phyloP scores from a whole-genome alignment of 2,113 vertebrate species.

The Sylvilagus bachmani region DNA sequence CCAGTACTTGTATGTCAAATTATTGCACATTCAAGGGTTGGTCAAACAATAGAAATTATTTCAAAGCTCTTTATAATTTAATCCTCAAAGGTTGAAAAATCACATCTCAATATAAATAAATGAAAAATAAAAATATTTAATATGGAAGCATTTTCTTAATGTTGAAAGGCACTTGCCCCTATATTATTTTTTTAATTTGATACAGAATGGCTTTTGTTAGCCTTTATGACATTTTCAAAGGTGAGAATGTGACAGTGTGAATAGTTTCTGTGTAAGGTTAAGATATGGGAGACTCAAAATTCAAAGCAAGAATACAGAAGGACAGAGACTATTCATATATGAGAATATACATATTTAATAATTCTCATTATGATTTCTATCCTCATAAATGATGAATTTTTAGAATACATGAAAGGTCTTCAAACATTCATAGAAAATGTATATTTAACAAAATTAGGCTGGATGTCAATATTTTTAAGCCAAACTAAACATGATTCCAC shows the following conservation, averaged over 20 bases:
- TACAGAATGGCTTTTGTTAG: not conserved
- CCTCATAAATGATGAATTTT: not conserved
- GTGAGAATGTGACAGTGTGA: not conserved
- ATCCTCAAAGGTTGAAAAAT: not conserved
- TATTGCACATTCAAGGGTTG: slow-evolving; percentile 58
- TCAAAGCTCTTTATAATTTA: slow-evolving; percentile 29
- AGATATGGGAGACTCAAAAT: not conserved
- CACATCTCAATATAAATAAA: not conserved
- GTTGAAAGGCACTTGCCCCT: not conserved
- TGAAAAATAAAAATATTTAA: slow-evolving; percentile 6
- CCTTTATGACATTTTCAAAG: slow-evolving; percentile 6
- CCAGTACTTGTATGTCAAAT: slow-evolving; percentile 51
- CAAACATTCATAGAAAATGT: too few relatives aligned
- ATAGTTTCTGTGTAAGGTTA: slow-evolving; percentile 29
- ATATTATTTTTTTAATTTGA: not conserved
- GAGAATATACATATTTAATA: not conserved
- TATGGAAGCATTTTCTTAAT: not conserved
- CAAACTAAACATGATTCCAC: too few relatives aligned
- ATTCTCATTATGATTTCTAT: not conserved
- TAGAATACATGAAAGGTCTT: not conserved
- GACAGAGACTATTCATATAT: not conserved
- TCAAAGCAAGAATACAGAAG: not conserved
- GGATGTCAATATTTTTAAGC: too few relatives aligned
- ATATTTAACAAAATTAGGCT: too few relatives aligned
- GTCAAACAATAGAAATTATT: slow-evolving; percentile 57